Base-by-base conservation (phyloP, 2,797 vertebrate species). In the Okamejei kenojei region DNA sequence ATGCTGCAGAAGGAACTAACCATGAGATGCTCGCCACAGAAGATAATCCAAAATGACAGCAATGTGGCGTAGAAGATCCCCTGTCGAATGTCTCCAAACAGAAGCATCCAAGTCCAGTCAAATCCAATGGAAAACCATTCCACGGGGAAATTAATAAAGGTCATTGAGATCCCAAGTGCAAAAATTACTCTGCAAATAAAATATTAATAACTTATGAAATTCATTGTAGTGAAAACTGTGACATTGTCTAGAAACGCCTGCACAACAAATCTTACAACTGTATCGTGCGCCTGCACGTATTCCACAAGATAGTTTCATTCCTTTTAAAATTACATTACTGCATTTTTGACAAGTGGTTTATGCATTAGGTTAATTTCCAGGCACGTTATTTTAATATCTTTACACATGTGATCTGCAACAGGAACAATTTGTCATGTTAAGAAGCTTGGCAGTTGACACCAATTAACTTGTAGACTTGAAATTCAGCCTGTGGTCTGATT, bases 11-110 rank as follows among this genome's bases (percentile, higher is more conserved):
- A 32, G 32, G 68, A 88, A 94, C 96, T 74, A 95, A 99, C 99
- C 98, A 99, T 99, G 95, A 99, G 98, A 95, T 99, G 99, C 95
- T 99, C 99, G 32, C 99, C 99, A 0, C 99, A 99, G 95, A 99
- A 99, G 95, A 99, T 98, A 95, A 99, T 99, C 99, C 99, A 99
- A 94, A 99, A 99, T 0, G 98, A 99, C 23, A 99, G 97, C 35
- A 99, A 97, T 98, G 98, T 98, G 77, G 98, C 98, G 7, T 99
- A 99, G 96, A 99, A 99, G 94, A 99, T 97, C 93, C 99, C 99
- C 95, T 99, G 98, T 21, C 98, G 97, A 93, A 99, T 99, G 95
- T 99, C 99, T 79, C 98, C 98, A 0, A 99, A 99, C 15, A 99
- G 96, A 93, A 99, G 95, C 98, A 99, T 99, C 99, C 99, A 99